These are phyloP conservation scores for Meloidogyne exigua DNA, from an alignment of 1,140 invertebrate species.

Conservation along the genomic window DNA sequence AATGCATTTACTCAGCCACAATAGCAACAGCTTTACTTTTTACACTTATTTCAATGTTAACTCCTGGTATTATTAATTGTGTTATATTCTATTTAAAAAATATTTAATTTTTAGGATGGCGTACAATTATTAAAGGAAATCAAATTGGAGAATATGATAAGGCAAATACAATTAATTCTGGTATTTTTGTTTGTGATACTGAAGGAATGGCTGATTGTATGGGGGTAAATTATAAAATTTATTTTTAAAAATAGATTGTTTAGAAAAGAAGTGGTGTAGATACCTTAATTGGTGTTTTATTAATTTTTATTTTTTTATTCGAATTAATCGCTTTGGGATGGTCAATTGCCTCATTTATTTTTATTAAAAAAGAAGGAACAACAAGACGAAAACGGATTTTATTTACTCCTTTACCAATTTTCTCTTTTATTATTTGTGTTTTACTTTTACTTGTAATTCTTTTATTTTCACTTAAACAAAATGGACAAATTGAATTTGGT, in stretches of 20 bases:
- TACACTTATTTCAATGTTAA: neutral
- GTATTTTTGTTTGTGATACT: neutral
- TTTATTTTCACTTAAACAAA: neutral
- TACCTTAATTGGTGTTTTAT: neutral
- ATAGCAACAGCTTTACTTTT: neutral
- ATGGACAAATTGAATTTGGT: slow-evolving; percentile 4
- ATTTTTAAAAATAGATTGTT: neutral
- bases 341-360: neutral
- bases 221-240: neutral
- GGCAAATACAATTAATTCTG: neutral
- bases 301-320: neutral
- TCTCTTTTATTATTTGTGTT: neutral
- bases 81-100: neutral
- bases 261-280: neutral
- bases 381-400: neutral
- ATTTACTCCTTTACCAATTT: neutral
- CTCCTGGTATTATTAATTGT: neutral
- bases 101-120: neutral
- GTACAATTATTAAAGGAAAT: neutral
- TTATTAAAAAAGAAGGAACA: neutral
- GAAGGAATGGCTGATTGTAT: slow-evolving; percentile 1
- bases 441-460: neutral
- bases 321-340: neutral
- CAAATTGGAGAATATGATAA: neutral
- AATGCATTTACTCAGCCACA: neutral